phyloP scores from a whole-genome alignment of 2,113 vertebrate genomes.

The Thamnaconus septentrionalis region DNA sequence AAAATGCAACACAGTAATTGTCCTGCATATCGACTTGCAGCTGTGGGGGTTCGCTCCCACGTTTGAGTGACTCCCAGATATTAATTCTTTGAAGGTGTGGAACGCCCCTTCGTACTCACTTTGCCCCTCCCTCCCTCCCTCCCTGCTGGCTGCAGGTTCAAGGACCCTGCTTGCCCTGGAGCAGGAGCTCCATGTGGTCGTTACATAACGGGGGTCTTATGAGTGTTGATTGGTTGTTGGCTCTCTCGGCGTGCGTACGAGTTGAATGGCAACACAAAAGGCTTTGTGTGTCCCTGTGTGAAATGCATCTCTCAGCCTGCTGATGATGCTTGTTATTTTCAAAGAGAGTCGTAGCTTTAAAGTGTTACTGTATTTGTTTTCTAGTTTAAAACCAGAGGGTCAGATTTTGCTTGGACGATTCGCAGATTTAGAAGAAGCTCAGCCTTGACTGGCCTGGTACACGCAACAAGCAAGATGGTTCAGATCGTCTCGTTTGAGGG shows the following conservation, averaged over 20 bases:
- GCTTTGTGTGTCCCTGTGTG: too few species aligned
- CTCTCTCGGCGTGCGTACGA: background rate
- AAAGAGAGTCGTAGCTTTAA: too few species aligned
- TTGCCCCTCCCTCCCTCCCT: background rate
- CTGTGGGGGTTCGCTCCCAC: background rate
- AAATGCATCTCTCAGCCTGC: too few species aligned
- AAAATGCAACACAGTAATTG: background rate
- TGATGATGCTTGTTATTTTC: too few species aligned
- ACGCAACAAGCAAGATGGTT: too few species aligned
- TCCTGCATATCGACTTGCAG: background rate
- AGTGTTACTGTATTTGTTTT: too few species aligned
- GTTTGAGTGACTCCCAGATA: background rate
- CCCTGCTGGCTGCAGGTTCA: slow-evolving; percentile 10
- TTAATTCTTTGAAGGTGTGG: slow-evolving; percentile 2
- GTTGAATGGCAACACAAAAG: background rate
- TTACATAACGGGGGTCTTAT: slow-evolving; percentile 24
- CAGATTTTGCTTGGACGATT: too few species aligned
- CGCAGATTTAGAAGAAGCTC: too few species aligned
- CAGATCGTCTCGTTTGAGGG: too few species aligned
- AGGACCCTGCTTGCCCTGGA: slow-evolving; percentile 21
- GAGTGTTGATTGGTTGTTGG: slow-evolving; percentile 12
- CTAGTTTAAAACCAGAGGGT: too few species aligned
- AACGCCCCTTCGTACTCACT: slow-evolving; percentile 6
- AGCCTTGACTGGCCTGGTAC: too few species aligned
- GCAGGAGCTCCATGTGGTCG: slow-evolving; percentile 24